Base-by-base conservation (phyloP, 1,140 invertebrate species). In the Myzus persicae region DNA sequence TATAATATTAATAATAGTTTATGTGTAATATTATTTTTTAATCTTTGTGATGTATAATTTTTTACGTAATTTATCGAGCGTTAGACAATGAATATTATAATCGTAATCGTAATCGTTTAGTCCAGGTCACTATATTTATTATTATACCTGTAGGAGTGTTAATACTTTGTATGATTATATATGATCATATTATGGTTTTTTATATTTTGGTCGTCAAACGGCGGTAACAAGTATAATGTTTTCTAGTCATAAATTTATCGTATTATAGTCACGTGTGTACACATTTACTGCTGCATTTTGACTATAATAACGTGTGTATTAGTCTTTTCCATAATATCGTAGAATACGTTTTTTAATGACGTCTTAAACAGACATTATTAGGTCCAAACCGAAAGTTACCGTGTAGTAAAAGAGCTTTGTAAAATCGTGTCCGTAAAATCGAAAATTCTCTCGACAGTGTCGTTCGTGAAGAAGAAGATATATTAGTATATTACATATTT, bases 21-120 rank as follows among this genome's bases (percentile, higher is more conserved):
- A n/a, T 90, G 54, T 67, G 67, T 67, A 54, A 76, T 26, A 36
- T 59, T 67, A 40, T 31, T 59, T 90, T 90, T 76, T 76, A 76
- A 18, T 59, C 31, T 90, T 90, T 24, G 31, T 38, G 38, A 89
- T 89, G n/a, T 54, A 89, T 67, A 90, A 67, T 90, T 90, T 90
- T 90, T 54, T 90, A 90, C 51, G 89, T 90, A 67, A 90, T 90
- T 90, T 90, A 90, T 90, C 89, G 14, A 90, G 51, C 89, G 54
- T 90, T 90, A 90, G 48, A 90, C 48, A 54, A 48, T 88, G 31
- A 89, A 38, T 89, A 89, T 51, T 84, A 88, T 88, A 89, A 22
- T 51, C 20, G 46, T 88, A 89, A 22, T 51, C 20, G 46, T 51
- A 51, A n/a, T 42, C 11, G 22, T 44, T 51, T 89, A 89, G 88